Conservation (phyloP, 2,888 invertebrate species). For the Sussaba pulchella region DNA sequence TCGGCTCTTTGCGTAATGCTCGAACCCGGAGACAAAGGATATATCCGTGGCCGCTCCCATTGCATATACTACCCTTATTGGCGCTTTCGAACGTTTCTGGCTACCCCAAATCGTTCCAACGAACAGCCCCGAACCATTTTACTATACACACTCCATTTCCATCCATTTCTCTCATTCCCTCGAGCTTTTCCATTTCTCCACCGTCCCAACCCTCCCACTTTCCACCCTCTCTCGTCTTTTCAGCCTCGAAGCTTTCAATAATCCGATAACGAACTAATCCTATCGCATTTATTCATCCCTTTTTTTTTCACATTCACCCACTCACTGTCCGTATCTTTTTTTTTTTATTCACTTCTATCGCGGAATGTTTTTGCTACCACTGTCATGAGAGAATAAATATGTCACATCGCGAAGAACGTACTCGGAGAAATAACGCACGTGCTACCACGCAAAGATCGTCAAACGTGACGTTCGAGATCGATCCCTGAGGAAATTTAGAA, state of each 20-base stretch:
- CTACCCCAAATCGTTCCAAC: slow-evolving; percentile 25
- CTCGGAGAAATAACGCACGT: slow-evolving; percentile 1
- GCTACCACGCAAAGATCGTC: background rate
- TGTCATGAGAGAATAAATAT: background rate
- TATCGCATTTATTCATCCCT: slow-evolving; percentile 16
- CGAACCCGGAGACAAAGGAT: slow-evolving; percentile 21
- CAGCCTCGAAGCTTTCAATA: slow-evolving; percentile 13
- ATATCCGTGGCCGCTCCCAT: slow-evolving; percentile 36
- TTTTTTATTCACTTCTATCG: background rate
- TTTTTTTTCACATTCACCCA: slow-evolving; percentile 7
- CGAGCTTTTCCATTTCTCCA: background rate
- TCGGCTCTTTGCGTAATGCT: slow-evolving; percentile 38
- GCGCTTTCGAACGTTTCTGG: slow-evolving; percentile 37
- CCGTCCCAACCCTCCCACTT: background rate
- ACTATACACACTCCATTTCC: slow-evolving; percentile 8
- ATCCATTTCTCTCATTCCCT: slow-evolving; percentile 9
- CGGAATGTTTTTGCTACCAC: background rate
- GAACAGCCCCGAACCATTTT: slow-evolving; percentile 14
- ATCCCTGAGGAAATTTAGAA: slow-evolving; percentile 46
- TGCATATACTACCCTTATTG: slow-evolving; percentile 19
- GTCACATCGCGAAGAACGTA: background rate
- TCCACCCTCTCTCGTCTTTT: background rate
- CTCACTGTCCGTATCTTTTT: background rate
- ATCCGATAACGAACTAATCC: slow-evolving; percentile 46
- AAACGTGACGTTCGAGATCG: background rate